Base-by-base conservation (phyloP, 2,797 vertebrate genomes). In the Champsocephalus gunnari region DNA sequence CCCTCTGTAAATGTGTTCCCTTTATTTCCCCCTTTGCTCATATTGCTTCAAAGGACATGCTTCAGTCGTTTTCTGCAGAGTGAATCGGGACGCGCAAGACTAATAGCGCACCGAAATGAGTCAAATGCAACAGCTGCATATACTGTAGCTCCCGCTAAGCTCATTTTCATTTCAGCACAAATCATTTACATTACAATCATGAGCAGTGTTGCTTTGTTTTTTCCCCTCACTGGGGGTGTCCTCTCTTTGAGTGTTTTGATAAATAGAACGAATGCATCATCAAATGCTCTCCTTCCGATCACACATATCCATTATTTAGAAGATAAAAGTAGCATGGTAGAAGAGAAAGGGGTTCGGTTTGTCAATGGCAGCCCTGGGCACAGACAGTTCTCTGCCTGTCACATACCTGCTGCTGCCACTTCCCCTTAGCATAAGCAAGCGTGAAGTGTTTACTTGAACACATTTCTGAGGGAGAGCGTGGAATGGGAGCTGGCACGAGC, bases 371-470 rank as follows among this genome's bases (percentile, higher is more conserved):
- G 86, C 84, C 82, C 86, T 88, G 91, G 92, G 88, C 91, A 90
- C 87, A 87, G 85, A 89, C 88, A 86, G 88, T 91, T 86, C 91
- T 88, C 85, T 87, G 82, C 83, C 91, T 91, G 92, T 94, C 93
- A 93, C 86, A 90, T 93, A 94, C 92, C 93, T 93, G 88, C 92
- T 80, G 88, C 90, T 92, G 92, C 90, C 93, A 93, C 91, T 94
- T 93, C 86, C 87, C 88, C 88, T 94, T 94, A 94, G 91, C 92
- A 93, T 94, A 93, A 95, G 93, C 89, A 90, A 92, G 92, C 89
- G 88, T 94, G 94, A 95, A 95, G 89, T 95, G 93, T 94, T 95
- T 94, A 93, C 93, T 89, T 89, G 88, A 94, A 94, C 94, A 92
- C 90, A 92, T 94, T 92, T 92, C 85, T 90, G 88, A 76, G 75